These are phyloP conservation scores for Siniperca knerii DNA, from an alignment of 2,113 vertebrate species.

Conservation along the genomic window DNA sequence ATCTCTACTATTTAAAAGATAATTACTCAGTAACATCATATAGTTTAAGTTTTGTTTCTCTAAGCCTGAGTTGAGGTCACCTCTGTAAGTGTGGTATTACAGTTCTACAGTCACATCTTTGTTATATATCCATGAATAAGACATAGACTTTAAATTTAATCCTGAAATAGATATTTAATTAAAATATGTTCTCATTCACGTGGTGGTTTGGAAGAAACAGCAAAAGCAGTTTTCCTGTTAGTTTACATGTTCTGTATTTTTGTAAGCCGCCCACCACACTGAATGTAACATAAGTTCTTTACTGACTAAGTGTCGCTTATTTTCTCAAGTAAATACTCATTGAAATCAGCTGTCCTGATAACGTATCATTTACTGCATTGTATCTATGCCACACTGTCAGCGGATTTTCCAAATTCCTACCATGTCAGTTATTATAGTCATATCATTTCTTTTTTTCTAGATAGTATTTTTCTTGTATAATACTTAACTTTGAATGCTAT, in stretches of 20 bases:
- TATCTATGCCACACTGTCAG: slow-evolving; percentile 27
- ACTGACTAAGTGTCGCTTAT: slow-evolving; percentile 37
- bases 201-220: slow-evolving; percentile 16
- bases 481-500: slow-evolving; percentile 12
- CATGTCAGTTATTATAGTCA: neutral
- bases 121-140: slow-evolving; percentile 52
- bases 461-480: slow-evolving; percentile 21
- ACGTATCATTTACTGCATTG: slow-evolving; percentile 14
- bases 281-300: slow-evolving; percentile 71
- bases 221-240: slow-evolving; percentile 20
- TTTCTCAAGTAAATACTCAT: slow-evolving; percentile 23
- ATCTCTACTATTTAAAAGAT: slow-evolving; percentile 41
- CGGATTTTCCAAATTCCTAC: neutral
- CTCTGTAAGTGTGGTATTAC: slow-evolving; percentile 18
- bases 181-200: slow-evolving; percentile 22
- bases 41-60: slow-evolving; percentile 55
- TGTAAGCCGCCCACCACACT: slow-evolving; percentile 66
- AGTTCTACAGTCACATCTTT: slow-evolving; percentile 32
- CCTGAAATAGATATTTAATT: slow-evolving; percentile 47
- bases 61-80: slow-evolving; percentile 36
- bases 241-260: slow-evolving; percentile 58
- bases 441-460: neutral
- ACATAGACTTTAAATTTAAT: slow-evolving; percentile 38
- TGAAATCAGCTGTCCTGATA: slow-evolving; percentile 6
- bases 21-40: slow-evolving; percentile 30